Evolutionary conservation across 2,113 vertebrate species (phyloP).

Genomic region (Chamaea fasciata): DNA sequence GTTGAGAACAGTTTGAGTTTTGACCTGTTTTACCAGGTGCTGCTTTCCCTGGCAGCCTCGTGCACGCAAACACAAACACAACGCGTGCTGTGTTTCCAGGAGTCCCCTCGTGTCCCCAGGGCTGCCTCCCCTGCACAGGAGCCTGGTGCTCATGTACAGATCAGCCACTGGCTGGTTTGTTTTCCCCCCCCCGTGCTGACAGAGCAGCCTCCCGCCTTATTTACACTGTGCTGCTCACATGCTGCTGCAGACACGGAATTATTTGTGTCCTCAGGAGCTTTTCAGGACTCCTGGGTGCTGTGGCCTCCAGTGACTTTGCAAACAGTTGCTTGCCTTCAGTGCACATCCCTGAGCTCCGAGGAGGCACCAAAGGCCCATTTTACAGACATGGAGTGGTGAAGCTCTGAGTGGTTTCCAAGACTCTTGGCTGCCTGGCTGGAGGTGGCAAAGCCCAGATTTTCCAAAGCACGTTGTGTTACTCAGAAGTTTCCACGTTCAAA

Average conservation of each 20-base stretch:
- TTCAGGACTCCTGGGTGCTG: background rate
- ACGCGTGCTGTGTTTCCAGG: background rate
- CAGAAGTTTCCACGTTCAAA: accelerated
- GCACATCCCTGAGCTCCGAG: accelerated
- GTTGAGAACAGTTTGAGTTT: background rate
- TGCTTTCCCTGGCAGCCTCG: background rate
- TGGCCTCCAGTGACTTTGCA: background rate
- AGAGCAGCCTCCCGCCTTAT: background rate
- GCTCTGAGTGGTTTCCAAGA: background rate
- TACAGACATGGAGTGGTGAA: accelerated
- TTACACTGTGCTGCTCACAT: background rate
- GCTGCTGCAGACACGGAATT: background rate
- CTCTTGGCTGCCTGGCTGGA: background rate
- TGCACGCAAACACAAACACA: background rate
- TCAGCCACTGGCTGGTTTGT: background rate
- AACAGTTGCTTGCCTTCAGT: accelerated
- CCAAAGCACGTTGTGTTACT: background rate
- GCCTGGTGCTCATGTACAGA: background rate
- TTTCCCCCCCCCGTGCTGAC: background rate
- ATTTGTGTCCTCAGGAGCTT: background rate
- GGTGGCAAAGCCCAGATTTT: background rate
- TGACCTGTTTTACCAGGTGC: background rate
- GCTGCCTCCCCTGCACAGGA: background rate
- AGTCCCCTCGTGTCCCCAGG: background rate
- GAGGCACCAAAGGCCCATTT: background rate